Conservation (phyloP, 2,888 invertebrate species). For the Aphidoletes aphidimyza region DNA sequence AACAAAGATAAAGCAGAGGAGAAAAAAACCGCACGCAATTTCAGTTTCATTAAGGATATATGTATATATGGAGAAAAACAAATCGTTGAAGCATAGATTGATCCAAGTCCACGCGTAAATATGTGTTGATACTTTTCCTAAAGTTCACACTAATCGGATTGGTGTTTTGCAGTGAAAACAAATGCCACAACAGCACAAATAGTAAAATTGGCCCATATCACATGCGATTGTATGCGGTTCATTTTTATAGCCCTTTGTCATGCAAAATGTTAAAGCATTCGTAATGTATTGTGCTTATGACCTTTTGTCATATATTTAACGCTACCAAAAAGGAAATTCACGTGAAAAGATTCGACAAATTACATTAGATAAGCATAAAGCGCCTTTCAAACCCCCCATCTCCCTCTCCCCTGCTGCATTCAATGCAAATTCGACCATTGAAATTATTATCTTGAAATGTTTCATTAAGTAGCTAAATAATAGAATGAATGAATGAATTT, state of each 20-base stretch:
- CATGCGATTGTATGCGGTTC: background rate
- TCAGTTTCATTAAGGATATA: background rate
- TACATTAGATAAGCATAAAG: background rate
- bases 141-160: background rate
- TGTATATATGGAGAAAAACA: no score
- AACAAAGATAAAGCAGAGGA: background rate
- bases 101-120: background rate
- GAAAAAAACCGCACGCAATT: background rate
- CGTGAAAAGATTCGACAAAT: background rate
- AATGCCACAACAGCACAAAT: background rate
- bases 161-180: background rate
- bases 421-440: background rate
- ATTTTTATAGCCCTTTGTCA: constrained; percentile 16
- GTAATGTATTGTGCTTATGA: background rate
- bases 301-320: background rate
- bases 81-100: background rate
- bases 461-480: background rate
- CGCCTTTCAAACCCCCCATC: background rate
- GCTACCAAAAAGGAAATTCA: background rate
- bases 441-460: background rate
- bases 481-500: background rate
- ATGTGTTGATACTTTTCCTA: background rate
- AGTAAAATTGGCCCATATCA: background rate
- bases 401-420: background rate
- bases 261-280: background rate